A percentile compares a stretch with the other conserved stretches of the same genome.
These are phyloP conservation scores for Chionomys nivalis DNA, from an alignment of 2,113 vertebrate genomes.

Conservation along the genomic window DNA sequence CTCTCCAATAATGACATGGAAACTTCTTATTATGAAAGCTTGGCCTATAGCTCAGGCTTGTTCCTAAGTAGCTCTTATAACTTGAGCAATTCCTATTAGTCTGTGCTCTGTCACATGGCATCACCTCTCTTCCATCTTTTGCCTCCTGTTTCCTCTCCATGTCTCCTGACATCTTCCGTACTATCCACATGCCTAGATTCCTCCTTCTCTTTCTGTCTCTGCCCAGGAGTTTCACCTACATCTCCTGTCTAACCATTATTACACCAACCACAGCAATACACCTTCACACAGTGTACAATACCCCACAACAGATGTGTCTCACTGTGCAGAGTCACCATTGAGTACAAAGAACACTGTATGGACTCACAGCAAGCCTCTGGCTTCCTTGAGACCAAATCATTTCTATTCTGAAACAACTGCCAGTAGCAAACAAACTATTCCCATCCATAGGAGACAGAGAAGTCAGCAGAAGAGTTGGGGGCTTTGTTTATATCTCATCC, in stretches of 20 bases:
- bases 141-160: background rate
- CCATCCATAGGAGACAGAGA: background rate
- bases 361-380: background rate
- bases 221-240: background rate
- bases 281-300: background rate
- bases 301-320: background rate
- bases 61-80: background rate
- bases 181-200: rapidly evolving
- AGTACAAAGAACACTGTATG: background rate
- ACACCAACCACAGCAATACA: background rate
- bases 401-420: background rate
- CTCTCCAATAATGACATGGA: background rate
- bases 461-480: background rate
- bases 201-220: background rate
- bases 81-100: background rate
- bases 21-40: background rate
- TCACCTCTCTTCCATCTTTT: background rate
- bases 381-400: background rate
- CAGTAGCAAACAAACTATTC: background rate
- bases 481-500: background rate
- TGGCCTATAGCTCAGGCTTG: background rate
- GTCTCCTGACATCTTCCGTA: background rate
- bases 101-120: background rate
- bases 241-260: background rate
- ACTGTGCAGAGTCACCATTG: background rate